Conservation (phyloP, 1,140 invertebrate genomes). For the Thrips palmi region DNA sequence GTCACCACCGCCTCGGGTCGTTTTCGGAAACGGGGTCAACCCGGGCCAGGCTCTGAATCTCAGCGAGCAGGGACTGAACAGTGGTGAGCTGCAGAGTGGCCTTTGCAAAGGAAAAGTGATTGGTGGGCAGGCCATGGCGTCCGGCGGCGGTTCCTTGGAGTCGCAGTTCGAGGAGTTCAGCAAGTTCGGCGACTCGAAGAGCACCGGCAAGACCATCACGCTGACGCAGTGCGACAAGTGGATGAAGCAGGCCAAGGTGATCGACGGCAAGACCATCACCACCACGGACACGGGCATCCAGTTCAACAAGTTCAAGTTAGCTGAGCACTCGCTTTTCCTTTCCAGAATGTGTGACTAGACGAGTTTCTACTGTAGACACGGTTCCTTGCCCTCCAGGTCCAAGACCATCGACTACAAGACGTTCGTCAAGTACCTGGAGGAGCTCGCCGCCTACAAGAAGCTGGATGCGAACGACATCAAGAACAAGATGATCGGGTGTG, state of each 20-base stretch:
- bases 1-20: too few species aligned
- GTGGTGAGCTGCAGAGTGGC: too few species aligned
- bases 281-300: slow-evolving; percentile 78
- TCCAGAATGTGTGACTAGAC: too few species aligned
- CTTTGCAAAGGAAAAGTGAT: too few species aligned
- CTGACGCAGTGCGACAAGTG: slow-evolving; percentile 82
- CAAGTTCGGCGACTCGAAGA: slow-evolving; percentile 75
- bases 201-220: slow-evolving; percentile 70
- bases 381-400: too few species aligned
- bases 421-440: slow-evolving; percentile 65
- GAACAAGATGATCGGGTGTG: slow-evolving; percentile 55
- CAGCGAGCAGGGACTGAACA: too few species aligned
- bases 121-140: too few species aligned
- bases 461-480: slow-evolving; percentile 53
- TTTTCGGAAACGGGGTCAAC: too few species aligned
- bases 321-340: too few species aligned
- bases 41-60: too few species aligned
- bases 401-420: slow-evolving; percentile 25
- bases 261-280: slow-evolving; percentile 73
- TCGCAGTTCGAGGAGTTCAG: slow-evolving; percentile 52
- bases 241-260: slow-evolving; percentile 89
- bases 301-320: slow-evolving; percentile 73
- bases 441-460: slow-evolving; percentile 62
- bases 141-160: too few species aligned
- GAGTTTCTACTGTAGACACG: too few species aligned